A percentile compares a stretch with the other conserved stretches of the same genome.
Evolutionary conservation across 2,888 invertebrate species (phyloP).

Genomic region (Nebria salina): DNA sequence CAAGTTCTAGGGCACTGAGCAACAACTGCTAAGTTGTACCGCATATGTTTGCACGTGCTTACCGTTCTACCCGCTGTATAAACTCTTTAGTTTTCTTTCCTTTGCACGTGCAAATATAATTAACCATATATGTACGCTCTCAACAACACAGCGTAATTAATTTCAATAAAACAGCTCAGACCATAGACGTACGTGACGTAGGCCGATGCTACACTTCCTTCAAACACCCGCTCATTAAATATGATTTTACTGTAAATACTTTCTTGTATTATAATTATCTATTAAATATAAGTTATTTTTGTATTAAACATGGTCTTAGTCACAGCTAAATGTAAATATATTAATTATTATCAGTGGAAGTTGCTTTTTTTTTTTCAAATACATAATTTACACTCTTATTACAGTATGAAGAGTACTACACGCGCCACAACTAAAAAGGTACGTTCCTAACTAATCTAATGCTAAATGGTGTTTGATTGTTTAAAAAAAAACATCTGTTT

Average conservation of each 20-base stretch:
- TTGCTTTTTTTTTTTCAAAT: constrained; percentile 37
- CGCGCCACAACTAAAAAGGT: no score
- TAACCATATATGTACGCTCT: not conserved
- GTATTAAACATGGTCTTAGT: constrained; percentile 63
- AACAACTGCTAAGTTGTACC: no score
- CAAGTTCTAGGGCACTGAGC: no score
- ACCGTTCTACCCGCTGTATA: constrained; percentile 28
- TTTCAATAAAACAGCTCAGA: not conserved
- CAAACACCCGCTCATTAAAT: constrained; percentile 38
- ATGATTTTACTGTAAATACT: constrained; percentile 58
- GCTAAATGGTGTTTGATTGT: no score
- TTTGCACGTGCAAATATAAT: constrained; percentile 41
- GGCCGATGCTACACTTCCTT: constrained; percentile 10
- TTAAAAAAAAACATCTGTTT: no score
- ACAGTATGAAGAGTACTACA: not conserved
- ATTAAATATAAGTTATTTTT: constrained; percentile 64
- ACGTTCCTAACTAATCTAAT: no score
- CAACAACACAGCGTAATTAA: constrained; percentile 1
- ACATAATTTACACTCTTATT: constrained; percentile 15
- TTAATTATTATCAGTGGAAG: constrained; percentile 61
- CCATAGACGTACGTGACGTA: not conserved
- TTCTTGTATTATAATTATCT: constrained; percentile 63
- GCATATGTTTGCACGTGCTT: constrained; percentile 28
- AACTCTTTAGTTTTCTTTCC: constrained; percentile 39
- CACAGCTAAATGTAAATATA: constrained; percentile 63